phyloP scores from a whole-genome alignment of 2,888 invertebrate species.

The Polia nebulosa region DNA sequence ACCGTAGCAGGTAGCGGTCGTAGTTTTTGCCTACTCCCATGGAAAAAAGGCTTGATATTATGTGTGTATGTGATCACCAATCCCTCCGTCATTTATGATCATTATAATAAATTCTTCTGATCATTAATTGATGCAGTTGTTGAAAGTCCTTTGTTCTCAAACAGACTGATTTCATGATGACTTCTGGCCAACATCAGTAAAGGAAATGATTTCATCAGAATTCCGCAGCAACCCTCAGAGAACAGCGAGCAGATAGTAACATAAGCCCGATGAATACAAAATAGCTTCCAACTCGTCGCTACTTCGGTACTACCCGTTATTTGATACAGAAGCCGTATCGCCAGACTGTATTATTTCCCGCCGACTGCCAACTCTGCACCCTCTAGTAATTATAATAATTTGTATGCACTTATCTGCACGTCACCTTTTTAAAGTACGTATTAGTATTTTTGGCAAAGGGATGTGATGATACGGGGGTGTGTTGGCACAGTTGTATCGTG shows the following conservation, averaged over 20 bases:
- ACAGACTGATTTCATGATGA: background rate
- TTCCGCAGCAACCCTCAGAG: slow-evolving; percentile 26
- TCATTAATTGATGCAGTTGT: no score
- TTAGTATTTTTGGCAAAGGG: slow-evolving; percentile 44
- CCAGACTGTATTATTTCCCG: slow-evolving; percentile 36
- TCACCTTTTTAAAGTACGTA: slow-evolving; percentile 31
- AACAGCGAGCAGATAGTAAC: slow-evolving; percentile 47
- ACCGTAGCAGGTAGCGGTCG: background rate
- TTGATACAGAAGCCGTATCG: slow-evolving; percentile 78
- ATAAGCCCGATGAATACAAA: slow-evolving; percentile 61
- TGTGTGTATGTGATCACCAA: background rate
- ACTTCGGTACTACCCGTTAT: slow-evolving; percentile 61
- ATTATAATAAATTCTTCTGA: background rate
- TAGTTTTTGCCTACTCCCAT: background rate
- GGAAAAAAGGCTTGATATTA: background rate
- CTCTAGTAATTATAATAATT: slow-evolving; percentile 59
- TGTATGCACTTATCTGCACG: slow-evolving; percentile 47
- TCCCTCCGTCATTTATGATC: background rate
- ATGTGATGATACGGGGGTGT: background rate
- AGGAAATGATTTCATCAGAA: slow-evolving; percentile 27
- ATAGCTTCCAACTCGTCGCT: slow-evolving; percentile 56
- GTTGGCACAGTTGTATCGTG: slow-evolving; percentile 40
- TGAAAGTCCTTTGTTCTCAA: background rate
- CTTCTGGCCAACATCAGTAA: background rate
- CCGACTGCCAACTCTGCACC: slow-evolving; percentile 43